Conservation (phyloP, 30 jellyfish, hydroid and myxozoan genomes). For the Morbakka virulenta region DNA sequence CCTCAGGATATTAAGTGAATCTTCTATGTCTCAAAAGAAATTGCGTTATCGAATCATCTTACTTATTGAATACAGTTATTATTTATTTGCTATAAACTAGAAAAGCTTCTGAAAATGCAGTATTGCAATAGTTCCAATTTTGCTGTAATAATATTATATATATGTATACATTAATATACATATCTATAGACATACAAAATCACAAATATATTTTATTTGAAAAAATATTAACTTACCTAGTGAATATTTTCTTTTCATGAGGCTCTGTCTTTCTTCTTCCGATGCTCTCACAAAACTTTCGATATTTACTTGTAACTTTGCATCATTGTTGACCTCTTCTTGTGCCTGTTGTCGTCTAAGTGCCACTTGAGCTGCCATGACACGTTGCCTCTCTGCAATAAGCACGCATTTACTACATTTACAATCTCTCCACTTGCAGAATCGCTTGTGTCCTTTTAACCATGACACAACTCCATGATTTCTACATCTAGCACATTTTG, state of each 20-base stretch:
- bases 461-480: conserved; percentile 82
- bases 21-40: too few species aligned
- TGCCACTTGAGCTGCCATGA: conserved; percentile 93
- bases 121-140: too few species aligned
- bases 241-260: conserved; percentile 40
- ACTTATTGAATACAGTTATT: too few species aligned
- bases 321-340: conserved; percentile 70
- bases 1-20: too few species aligned
- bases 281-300: conserved; percentile 81
- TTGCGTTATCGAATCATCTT: too few species aligned
- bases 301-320: conserved; percentile 61
- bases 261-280: conserved; percentile 71
- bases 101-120: too few species aligned
- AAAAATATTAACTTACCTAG: conserved; percentile 64
- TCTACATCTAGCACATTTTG: conserved; percentile 85
- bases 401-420: conserved; percentile 74
- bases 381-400: conserved; percentile 77
- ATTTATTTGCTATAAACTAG: too few species aligned
- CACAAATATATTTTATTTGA: too few species aligned
- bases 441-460: conserved; percentile 81
- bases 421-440: conserved; percentile 79
- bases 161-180: too few species aligned
- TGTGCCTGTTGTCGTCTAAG: conserved; percentile 83
- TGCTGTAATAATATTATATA: too few species aligned
- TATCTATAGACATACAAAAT: too few species aligned